Evolutionary conservation across 2,113 vertebrate species (phyloP).

Genomic region (Labrus mixtus): DNA sequence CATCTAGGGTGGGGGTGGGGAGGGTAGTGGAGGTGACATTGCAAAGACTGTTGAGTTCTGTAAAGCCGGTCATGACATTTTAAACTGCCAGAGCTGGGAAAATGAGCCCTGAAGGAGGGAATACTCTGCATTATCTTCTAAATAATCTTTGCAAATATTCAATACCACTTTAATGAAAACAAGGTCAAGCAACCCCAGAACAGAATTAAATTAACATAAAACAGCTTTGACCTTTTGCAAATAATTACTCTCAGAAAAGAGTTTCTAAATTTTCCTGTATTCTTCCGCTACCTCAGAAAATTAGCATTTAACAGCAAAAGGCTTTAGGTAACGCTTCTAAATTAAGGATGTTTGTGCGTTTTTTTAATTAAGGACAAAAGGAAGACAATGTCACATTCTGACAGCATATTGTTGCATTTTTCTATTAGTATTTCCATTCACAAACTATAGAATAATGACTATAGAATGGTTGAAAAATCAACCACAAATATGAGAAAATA

Average conservation of each 20-base stretch:
- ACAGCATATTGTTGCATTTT: no score
- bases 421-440: no score
- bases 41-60: not conserved
- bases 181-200: conserved; percentile 1
- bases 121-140: not conserved
- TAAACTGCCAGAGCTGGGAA: not conserved
- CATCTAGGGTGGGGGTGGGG: no score
- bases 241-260: not conserved
- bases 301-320: no score
- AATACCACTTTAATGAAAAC: not conserved
- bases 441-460: no score
- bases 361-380: no score
- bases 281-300: not conserved
- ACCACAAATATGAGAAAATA: no score
- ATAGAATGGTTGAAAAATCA: no score
- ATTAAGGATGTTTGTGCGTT: no score
- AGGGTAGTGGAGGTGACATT: not conserved
- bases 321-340: not conserved
- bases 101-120: not conserved
- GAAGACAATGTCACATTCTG: no score
- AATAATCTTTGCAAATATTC: not conserved
- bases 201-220: not conserved
- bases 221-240: not conserved
- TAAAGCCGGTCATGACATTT: not conserved
- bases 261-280: not conserved